Base-by-base conservation (phyloP, 2,797 vertebrate genomes). In the Hafferia zeledoni region DNA sequence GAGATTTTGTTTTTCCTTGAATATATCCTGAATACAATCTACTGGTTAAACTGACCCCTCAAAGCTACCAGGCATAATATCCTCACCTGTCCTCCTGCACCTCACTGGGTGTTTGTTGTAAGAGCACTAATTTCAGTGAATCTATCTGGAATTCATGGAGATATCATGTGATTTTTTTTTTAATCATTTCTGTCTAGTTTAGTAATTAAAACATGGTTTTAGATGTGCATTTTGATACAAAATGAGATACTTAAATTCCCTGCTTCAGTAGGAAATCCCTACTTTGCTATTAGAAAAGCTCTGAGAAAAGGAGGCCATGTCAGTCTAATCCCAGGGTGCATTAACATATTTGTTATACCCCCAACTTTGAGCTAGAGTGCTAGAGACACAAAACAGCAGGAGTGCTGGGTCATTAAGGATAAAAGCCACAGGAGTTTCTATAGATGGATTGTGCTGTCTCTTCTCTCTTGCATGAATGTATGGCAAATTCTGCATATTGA, bases 291-390 rank as follows among this genome's bases (percentile, higher is more conserved):
- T 11, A 44, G 76, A 74, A 89, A 81, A 65, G 69, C 93, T 86
- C 75, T 87, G 72, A 89, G 80, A 82, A 93, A 92, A 94, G 41
- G 69, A 77, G 46, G 59, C 55, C 39, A 39, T 52, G 28, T 74
- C 63, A 63, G 41, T 93, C 74, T 97, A 77, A 95, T 96, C 81
- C 47, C 59, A 83, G 64, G 44, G 31, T 83, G 49, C 35, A 52
- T 89, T 92, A 75, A 80, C 49, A 6, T 96, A 84, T 97, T 96
- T 92, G 57, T 94, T 92, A 89, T 39, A 72, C 31, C 43, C 69
- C 11, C 47, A 63, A 17, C 52, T 95, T 91, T 60, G 74, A 94
- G 53, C 57, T 87, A 14, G 57, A 93, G 70, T 85, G 57, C 91
- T 67, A 50, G 92, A 76, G 68, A 63, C 55, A 43, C 60, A 60